Conservation (phyloP, 2,888 invertebrate species). For the Hartigia nigra region DNA sequence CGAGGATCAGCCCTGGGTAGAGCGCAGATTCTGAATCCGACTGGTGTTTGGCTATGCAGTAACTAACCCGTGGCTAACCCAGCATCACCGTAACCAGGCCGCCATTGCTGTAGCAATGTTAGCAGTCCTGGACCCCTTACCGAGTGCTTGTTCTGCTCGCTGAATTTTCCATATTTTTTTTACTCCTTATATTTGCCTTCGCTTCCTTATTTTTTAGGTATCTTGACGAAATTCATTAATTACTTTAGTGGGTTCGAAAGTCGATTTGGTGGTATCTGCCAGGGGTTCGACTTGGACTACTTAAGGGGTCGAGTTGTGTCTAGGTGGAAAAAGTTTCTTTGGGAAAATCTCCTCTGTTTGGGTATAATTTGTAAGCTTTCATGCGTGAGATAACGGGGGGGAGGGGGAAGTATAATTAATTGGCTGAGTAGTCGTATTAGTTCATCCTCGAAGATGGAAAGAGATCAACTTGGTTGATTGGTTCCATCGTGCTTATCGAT, state of each 20-base stretch:
- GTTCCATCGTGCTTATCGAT: background rate
- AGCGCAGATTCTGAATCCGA: background rate
- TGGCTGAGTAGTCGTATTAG: background rate
- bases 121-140: background rate
- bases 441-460: background rate
- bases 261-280: background rate
- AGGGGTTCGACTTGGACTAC: background rate
- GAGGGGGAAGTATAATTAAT: background rate
- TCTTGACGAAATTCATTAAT: background rate
- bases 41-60: background rate
- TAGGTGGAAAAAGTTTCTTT: background rate
- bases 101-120: background rate
- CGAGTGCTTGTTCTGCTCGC: background rate
- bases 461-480: background rate
- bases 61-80: background rate
- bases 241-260: background rate
- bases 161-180: background rate
- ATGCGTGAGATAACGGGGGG: background rate
- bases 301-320: background rate
- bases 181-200: background rate
- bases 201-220: background rate
- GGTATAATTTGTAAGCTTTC: background rate
- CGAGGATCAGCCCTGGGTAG: background rate
- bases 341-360: background rate
- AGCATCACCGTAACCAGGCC: background rate